Evolutionary conservation across 2,113 vertebrate genomes (phyloP).

Genomic region (Dromiciops gliroides): DNA sequence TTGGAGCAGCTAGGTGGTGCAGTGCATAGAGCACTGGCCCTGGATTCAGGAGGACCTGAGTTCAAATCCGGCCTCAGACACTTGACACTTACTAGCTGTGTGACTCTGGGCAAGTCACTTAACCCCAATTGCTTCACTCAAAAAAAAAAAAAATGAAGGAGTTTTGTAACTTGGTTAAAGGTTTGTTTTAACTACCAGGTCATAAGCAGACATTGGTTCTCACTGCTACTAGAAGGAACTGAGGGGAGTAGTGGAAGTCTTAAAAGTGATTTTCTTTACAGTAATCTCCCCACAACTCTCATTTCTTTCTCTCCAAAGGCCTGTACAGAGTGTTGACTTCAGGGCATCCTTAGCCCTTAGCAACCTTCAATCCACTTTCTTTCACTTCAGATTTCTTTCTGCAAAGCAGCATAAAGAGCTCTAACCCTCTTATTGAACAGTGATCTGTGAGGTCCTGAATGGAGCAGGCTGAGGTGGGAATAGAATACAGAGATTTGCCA

Average conservation of each 20-base stretch:
- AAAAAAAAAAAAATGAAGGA: constrained; percentile 56
- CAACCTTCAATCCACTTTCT: constrained; percentile 43
- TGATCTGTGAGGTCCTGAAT: neutral
- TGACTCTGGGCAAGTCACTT: too few species aligned
- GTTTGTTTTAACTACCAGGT: constrained; percentile 50
- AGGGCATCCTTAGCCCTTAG: constrained; percentile 5
- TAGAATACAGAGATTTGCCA: neutral
- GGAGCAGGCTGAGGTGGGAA: constrained; percentile 10
- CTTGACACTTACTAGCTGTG: too few species aligned
- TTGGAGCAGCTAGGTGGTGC: too few species aligned
- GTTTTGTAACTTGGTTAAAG: constrained; percentile 41
- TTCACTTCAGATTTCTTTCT: constrained; percentile 36
- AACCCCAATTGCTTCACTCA: too few species aligned
- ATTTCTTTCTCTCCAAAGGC: constrained; percentile 31
- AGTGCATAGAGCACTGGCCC: too few species aligned
- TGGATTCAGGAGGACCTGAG: too few species aligned
- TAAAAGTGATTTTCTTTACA: constrained; percentile 42
- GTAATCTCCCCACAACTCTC: neutral
- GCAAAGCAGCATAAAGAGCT: constrained; percentile 23
- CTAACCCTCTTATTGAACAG: constrained; percentile 6
- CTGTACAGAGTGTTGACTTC: constrained; percentile 10
- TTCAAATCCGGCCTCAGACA: too few species aligned
- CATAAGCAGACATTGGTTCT: constrained; percentile 10
- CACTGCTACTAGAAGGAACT: constrained; percentile 12
- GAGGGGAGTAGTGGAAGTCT: constrained; percentile 11